These are phyloP conservation scores for Ariopsis seemanni DNA, from an alignment of 2,113 vertebrate species.

Conservation along the genomic window DNA sequence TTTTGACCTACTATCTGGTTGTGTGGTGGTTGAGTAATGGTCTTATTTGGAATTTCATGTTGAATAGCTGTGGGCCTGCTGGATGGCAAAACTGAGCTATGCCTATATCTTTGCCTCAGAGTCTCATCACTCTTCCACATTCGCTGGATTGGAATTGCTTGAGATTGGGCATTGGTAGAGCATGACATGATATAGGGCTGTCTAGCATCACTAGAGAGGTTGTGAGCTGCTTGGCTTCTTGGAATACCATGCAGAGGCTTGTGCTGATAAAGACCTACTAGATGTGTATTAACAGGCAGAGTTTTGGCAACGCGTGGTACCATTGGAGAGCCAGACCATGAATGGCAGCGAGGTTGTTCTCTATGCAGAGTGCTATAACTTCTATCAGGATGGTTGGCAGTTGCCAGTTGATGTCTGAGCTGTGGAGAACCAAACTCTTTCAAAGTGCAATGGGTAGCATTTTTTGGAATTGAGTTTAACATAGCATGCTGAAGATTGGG, in stretches of 20 bases:
- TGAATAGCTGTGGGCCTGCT: constrained; percentile 67
- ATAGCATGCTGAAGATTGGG: constrained; percentile 53
- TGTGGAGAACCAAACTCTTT: constrained; percentile 71
- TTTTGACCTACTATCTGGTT: constrained; percentile 22
- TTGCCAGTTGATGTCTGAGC: constrained; percentile 52
- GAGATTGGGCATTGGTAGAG: background rate
- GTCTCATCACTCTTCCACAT: constrained; percentile 50
- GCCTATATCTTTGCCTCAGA: constrained; percentile 52
- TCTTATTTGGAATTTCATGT: constrained; percentile 56
- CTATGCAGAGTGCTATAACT: background rate
- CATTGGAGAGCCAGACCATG: constrained; percentile 65
- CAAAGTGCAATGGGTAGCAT: constrained; percentile 62
- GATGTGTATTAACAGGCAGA: constrained; percentile 57
- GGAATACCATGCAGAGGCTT: constrained; percentile 55
- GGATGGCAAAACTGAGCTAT: constrained; percentile 58
- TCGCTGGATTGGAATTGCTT: constrained; percentile 38
- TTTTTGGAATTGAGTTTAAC: constrained; percentile 58
- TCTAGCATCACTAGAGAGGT: constrained; percentile 57
- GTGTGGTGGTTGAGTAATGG: constrained; percentile 26
- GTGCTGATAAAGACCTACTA: constrained; percentile 50
- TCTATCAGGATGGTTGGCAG: constrained; percentile 33
- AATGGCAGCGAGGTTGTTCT: constrained; percentile 59
- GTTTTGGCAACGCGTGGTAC: constrained; percentile 55
- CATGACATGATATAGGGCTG: constrained; percentile 27
- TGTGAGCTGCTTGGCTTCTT: constrained; percentile 66